Evolutionary conservation across 37 sponge, comb jelly and placozoan genomes (phyloP), one percentile per base, ranked within the genome.

Genomic region (Agelas oroides): DNA sequence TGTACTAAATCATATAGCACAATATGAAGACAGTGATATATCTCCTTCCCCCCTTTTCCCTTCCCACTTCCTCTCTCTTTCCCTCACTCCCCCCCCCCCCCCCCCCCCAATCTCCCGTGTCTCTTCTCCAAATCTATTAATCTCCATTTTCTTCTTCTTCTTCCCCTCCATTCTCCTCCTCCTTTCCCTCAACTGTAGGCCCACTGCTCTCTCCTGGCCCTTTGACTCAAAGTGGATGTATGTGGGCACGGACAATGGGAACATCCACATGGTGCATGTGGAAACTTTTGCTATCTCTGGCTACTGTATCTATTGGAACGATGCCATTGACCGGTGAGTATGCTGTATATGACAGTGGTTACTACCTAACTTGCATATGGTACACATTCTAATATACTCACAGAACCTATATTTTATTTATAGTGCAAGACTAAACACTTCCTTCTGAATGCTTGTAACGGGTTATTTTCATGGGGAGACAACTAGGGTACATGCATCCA

Each of bases 271-370:
- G 0, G 75, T 88, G 20, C 84, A 91, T 65, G 67, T 91, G 5
- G 67, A 88, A 2, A 85, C 62, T 14, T 83, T 91, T 70, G 40
- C 71, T 3, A 56, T 95, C 39, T 85, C 92, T 8, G 92, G 89
- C 19, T 95, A 83, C 53, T 62, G 53, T 32, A 77, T 95, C 16
- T 58, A 84, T 71, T 95, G 95, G 95, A 85, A 95, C 67, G 72
- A 91, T 18, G 77, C 80, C 37, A 20, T 76, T 37, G 65, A 59
- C 18, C 33, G 17, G 87, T 86, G 46, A 46, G 46, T 8, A 46
- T n/a, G n/a, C n/a, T n/a, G n/a, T n/a, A n/a, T n/a, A n/a, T n/a
- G n/a, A n/a, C n/a, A n/a, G n/a, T n/a, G n/a, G n/a, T n/a, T n/a
- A n/a, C n/a, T n/a, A n/a, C n/a, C n/a, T n/a, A n/a, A n/a, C n/a